These are phyloP conservation scores for Agapostemon virescens DNA, from an alignment of 2,888 invertebrate species.

Conservation along the genomic window DNA sequence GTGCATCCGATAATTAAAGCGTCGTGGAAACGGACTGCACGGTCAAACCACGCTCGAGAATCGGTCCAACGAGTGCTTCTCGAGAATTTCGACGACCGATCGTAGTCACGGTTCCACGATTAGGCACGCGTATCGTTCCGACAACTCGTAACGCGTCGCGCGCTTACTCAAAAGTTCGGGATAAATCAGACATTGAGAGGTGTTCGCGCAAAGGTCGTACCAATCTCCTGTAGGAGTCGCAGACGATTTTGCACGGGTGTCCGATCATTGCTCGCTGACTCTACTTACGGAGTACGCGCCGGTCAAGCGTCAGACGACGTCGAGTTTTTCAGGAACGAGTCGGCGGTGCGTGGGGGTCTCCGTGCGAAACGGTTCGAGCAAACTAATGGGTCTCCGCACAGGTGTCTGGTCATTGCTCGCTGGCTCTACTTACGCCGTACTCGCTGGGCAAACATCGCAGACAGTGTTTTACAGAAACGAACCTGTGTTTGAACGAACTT, in stretches of 20 bases:
- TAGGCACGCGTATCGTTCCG: no score
- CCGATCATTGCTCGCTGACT: neutral
- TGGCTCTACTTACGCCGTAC: neutral
- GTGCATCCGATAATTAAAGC: constrained; percentile 38
- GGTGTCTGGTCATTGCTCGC: neutral
- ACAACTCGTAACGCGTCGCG: neutral
- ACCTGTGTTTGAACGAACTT: neutral
- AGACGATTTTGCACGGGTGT: neutral
- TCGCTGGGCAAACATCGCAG: neutral
- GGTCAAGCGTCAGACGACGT: neutral
- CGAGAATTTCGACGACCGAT: constrained; percentile 27
- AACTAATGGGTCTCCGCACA: neutral
- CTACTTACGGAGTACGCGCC: neutral
- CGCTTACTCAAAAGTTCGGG: neutral
- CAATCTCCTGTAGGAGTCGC: neutral
- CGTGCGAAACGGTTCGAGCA: neutral
- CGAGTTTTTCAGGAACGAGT: neutral
- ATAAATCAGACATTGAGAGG: neutral
- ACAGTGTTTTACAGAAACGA: neutral
- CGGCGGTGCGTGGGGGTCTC: neutral
- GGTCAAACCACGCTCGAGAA: constrained; percentile 18
- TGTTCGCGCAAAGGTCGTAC: neutral
- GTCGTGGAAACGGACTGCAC: constrained; percentile 29
- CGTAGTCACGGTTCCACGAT: neutral
- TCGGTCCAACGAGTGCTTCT: constrained; percentile 34